Percentiles rank a stretch among this genome's conserved stretches.
These are phyloP conservation scores for Vultur gryphus DNA, from an alignment of 2,797 vertebrate species.

Conservation along the genomic window DNA sequence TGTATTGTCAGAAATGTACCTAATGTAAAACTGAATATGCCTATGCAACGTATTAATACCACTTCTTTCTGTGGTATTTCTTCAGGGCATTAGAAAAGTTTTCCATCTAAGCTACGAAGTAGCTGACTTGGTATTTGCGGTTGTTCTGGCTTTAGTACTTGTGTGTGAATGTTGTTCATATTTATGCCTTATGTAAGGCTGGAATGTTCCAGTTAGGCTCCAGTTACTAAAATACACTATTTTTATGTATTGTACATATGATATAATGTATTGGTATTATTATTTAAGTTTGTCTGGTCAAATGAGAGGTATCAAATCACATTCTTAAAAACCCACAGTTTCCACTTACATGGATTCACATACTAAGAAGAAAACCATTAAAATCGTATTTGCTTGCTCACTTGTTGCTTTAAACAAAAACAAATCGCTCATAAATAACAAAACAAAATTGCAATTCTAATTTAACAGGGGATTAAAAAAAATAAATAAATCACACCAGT, in stretches of 20 bases:
- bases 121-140: neutral
- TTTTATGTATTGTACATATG: neutral
- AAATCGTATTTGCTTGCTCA: neutral
- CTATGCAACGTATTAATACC: neutral
- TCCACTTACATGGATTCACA: neutral
- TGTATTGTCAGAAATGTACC: neutral
- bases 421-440: neutral
- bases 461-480: neutral
- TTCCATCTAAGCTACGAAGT: neutral
- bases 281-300: neutral
- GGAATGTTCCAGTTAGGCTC: neutral
- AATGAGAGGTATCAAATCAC: neutral
- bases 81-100: neutral
- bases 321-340: neutral
- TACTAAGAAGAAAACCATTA: neutral
- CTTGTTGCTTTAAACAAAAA: neutral
- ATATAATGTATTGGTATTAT: neutral
- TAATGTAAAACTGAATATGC: neutral
- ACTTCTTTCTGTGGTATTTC: neutral
- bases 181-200: neutral
- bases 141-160: neutral
- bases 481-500: neutral
- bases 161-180: neutral
- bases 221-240: neutral
- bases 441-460: neutral